Base-by-base conservation (phyloP, 2,888 invertebrate species). In the Dynastes maya region DNA sequence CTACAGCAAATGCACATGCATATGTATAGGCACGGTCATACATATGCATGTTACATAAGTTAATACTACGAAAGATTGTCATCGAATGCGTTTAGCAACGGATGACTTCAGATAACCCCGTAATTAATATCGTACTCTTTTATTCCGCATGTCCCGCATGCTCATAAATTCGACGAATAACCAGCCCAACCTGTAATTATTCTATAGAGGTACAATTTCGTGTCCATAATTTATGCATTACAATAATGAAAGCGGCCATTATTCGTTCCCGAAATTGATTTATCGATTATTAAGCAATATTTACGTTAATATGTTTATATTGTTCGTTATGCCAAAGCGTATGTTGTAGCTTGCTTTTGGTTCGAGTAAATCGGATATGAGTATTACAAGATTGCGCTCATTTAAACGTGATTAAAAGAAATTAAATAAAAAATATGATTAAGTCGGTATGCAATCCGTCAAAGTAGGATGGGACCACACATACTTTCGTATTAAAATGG, bases 101-200 rank as follows among this genome's bases (percentile, higher is more conserved):
- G 58, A 72, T 58, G 22, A 58, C 72, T 72, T 37, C 55, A 72
- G 72, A 72, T 72, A 72, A 58, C 72, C 58, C 58, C 72, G 45
- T 40, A 58, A 72, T 72, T 72, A 58, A 58, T 72, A 72, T 55
- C 55, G 22, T 55, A 55, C 22, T 55, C 40, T 72, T 58, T 58
- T 58, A 58, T 72, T 72, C 40, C 16, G n/a, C 40, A 9, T 55
- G 37, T 40, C 55, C 58, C 72, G 55, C 72, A 58, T 72, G 32
- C 27, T 53, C 58, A 58, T 72, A 72, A 72, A 72, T 72, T 37
- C 72, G 58, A 37, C 40, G 72, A 58, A 37, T 72, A 72, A 72
- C 22, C 72, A 72, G 72, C 16, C 16, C 22, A 58, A 72, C 72
- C 72, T 72, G 40, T 58, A 58, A 72, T 72, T 58, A 72, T 72